These are phyloP conservation scores for Drosophila barbarae DNA, from an alignment of 2,888 invertebrate species.

Conservation along the genomic window DNA sequence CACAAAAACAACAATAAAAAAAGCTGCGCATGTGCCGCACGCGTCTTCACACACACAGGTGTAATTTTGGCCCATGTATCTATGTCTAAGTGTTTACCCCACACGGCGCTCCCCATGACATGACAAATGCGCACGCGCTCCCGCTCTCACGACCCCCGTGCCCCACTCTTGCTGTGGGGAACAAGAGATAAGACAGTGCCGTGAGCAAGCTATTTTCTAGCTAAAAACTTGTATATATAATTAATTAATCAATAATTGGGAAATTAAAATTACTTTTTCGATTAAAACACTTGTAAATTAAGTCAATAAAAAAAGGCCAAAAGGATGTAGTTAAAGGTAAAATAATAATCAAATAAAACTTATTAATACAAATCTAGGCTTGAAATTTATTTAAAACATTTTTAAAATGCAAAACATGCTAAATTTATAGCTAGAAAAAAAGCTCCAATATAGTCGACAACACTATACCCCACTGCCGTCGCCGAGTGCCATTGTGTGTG, in stretches of 20 bases:
- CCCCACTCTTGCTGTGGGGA: not conserved
- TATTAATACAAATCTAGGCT: not conserved
- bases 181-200: not conserved
- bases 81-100: constrained; percentile 49
- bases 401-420: too few species aligned
- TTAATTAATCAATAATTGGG: not conserved
- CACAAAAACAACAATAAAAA: constrained; percentile 20
- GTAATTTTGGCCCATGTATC: constrained; percentile 56
- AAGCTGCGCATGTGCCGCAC: constrained; percentile 61
- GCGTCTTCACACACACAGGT: constrained; percentile 35
- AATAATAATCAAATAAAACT: not conserved
- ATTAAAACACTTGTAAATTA: not conserved
- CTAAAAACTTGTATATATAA: not conserved
- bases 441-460: not conserved
- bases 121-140: constrained; percentile 57
- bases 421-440: not conserved
- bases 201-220: not conserved
- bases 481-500: constrained; percentile 9
- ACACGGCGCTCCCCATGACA: constrained; percentile 11
- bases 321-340: not conserved
- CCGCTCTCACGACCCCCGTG: constrained; percentile 21
- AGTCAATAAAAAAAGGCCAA: not conserved
- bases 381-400: too few species aligned
- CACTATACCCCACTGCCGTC: constrained; percentile 1
- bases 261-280: not conserved